Base-by-base conservation (phyloP, 2,113 vertebrate species). In the Saccopteryx bilineata region DNA sequence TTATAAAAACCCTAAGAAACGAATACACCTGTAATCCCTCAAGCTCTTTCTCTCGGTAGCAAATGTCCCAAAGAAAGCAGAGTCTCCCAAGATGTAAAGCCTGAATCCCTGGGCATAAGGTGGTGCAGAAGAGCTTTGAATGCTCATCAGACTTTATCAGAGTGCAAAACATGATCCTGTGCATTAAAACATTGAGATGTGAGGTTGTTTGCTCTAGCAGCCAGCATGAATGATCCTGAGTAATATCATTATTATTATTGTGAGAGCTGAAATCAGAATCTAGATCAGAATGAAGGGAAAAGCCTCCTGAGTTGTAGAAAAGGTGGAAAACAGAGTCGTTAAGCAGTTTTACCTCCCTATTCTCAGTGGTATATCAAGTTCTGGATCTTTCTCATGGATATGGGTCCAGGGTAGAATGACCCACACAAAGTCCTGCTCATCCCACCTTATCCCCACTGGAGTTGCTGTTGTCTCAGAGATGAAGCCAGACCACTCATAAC, bases 51-150 rank as follows among this genome's bases (percentile, higher is more conserved):
- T 90, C n/a, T 87, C 23, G 13, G 65, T 76, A 93, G 72, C 39
- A 46, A 91, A 60, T 31, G 28, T 46, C 5, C 48, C 46, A 68
- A 50, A 79, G 60, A 54, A 1, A 52, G 26, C 31, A 50, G 19
- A 58, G 50, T 54, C 50, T 28, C 33, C 18, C 26, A n/a, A 8
- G 58, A 52, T 18, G 7, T 24, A 31, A 39, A n/a, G 18, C 26
- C 81, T 24, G 83, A 23, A 39, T n/a, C 39, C 39, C 39, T 52
- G 78, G 18, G 2, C 26, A 3, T 7, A 65, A 18, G 56, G 31
- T 1, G 23, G 13, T 48, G 7, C 0, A 2, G 48, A 14, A 66
- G 31, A 86, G 31, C n/a, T 6, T 2, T 10, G 5, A 1, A 4
- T 17, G 11, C 24, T 60, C 15, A 2, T 23, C 31, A 46, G 76